Percentiles rank a stretch among this genome's conserved stretches.
phyloP scores from a whole-genome alignment of 2,888 invertebrate genomes.

The Lymantria dispar region DNA sequence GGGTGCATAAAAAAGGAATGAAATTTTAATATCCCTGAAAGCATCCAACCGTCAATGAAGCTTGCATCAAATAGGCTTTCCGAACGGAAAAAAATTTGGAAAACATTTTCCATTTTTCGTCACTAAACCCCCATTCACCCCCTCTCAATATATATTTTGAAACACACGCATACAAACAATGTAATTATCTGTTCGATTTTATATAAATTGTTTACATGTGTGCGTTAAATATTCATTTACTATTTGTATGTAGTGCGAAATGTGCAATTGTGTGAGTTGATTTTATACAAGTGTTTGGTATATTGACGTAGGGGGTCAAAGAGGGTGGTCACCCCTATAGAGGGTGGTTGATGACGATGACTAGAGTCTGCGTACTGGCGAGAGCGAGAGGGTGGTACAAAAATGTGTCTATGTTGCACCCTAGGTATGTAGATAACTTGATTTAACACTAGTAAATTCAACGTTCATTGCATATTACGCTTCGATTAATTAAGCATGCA shows the following conservation, averaged over 20 bases:
- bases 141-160: conserved; percentile 16
- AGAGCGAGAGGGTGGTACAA: conserved; percentile 54
- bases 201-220: conserved; percentile 53
- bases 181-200: conserved; percentile 76
- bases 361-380: conserved; percentile 67
- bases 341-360: conserved; percentile 67
- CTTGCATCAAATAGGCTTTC: conserved; percentile 33
- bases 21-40: conserved; percentile 40
- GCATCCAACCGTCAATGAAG: conserved; percentile 25
- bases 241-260: conserved; percentile 10
- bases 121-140: conserved; percentile 27
- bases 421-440: conserved; percentile 32
- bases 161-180: conserved; percentile 40
- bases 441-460: conserved; percentile 57
- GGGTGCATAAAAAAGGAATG: conserved; percentile 23
- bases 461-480: conserved; percentile 38
- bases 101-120: conserved; percentile 54
- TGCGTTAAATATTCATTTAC: conserved; percentile 23
- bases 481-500: conserved; percentile 21
- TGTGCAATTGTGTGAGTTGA: conserved; percentile 49
- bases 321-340: conserved; percentile 21
- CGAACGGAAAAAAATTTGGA: conserved; percentile 45
- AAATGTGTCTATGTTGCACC: conserved; percentile 40
- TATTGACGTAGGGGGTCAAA: conserved; percentile 57
- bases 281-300: conserved; percentile 72